Evolutionary conservation across 2,113 vertebrate species (phyloP), one percentile per base, ranked within the genome.

Genomic region (Rhombomys opimus): DNA sequence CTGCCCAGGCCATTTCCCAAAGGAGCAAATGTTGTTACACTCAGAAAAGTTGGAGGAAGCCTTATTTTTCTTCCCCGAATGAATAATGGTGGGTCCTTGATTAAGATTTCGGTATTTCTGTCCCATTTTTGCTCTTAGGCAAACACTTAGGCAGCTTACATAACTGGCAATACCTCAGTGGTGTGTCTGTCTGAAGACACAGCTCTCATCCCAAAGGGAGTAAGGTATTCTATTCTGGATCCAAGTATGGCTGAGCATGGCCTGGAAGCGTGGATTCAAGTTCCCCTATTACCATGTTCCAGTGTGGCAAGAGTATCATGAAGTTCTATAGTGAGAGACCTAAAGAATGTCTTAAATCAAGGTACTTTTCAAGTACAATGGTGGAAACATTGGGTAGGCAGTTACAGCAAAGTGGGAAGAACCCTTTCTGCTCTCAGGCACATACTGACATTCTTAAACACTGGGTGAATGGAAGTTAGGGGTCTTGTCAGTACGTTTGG

Each of bases 51-150:
- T 65, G 85, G 59, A 85, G 30, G 25, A 25, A 76, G 68, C 52
- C 76, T 41, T 65, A 89, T 73, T 52, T 75, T 57, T 57, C 10
- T 75, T 84, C 38, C 41, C 23, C 63, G 2, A 6, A 46, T 25
- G 80, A 94, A 57, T 94, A 73, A 90, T 13, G 68, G 5, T 52
- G 14, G 75, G 77, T 89, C 50, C 67, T 90, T 90, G 23, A 14
- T 90, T 91, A 67, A 91, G 22, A n/a, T 90, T 54, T 92, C 50
- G 87, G 9, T 88, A n/a, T 94, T 85, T 90, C 35, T 13, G 20
- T 27, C 9, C 61, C 41, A 8, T 75, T 82, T 30, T 25, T 93
- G 46, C 8, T 94, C 18, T 63, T 84, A 90, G 46, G 38, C 35
- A 72, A 82, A 41, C 38, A 72, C 59, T 67, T 63, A 63, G 41